These are phyloP conservation scores for Mesodorylaimus sp. DNA, from an alignment of 2,888 invertebrate genomes.

Conservation along the genomic window DNA sequence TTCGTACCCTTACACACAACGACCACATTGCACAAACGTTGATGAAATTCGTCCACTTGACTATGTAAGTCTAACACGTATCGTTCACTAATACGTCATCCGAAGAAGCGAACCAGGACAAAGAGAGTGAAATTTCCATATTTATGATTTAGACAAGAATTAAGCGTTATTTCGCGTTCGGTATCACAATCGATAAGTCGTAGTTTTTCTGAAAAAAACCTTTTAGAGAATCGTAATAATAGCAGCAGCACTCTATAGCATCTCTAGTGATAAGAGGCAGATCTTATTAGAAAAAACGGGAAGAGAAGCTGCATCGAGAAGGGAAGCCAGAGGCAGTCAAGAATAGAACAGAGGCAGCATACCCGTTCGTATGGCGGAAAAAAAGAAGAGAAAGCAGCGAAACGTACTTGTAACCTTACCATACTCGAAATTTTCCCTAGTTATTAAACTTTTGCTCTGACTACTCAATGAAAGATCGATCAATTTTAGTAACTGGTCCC, in stretches of 20 bases:
- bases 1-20: neutral
- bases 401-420: too few species aligned
- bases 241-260: too few species aligned
- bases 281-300: too few species aligned
- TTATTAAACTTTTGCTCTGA: too few species aligned
- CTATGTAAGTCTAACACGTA: neutral
- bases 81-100: neutral
- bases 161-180: neutral
- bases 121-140: conserved; percentile 1
- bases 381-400: too few species aligned
- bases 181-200: conserved; percentile 4
- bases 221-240: too few species aligned
- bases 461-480: neutral
- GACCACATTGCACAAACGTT: neutral
- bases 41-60: neutral
- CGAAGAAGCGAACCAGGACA: neutral
- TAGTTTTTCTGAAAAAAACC: neutral
- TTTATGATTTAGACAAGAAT: neutral
- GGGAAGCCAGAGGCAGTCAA: too few species aligned
- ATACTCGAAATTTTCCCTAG: too few species aligned
- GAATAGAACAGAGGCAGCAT: too few species aligned
- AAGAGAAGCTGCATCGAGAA: too few species aligned
- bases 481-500: neutral
- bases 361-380: too few species aligned
- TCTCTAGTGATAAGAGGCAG: too few species aligned